Conservation (phyloP, 2,797 vertebrate species). For the Anolis apletophallus region DNA sequence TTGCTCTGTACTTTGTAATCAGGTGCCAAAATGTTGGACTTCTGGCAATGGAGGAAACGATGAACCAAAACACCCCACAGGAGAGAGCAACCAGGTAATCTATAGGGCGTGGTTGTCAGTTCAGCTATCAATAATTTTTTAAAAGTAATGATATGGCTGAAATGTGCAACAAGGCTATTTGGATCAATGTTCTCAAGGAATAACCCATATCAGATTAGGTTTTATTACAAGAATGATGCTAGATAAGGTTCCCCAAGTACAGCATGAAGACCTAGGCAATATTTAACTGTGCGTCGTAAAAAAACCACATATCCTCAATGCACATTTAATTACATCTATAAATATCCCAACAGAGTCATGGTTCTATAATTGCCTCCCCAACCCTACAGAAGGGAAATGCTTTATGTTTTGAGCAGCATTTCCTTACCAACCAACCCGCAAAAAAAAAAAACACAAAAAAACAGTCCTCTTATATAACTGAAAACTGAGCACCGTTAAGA, state of each 20-base stretch:
- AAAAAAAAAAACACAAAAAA: no score
- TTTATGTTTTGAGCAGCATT: not conserved
- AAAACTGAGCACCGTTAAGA: no score
- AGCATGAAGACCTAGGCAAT: not conserved
- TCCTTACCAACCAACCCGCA: not conserved
- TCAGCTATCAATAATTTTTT: not conserved
- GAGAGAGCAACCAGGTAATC: not conserved
- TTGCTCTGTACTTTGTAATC: no score
- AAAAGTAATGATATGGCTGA: not conserved
- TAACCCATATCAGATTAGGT: not conserved
- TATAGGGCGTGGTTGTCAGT: not conserved
- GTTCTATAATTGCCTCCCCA: not conserved
- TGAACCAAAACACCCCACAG: not conserved
- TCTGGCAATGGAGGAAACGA: not conserved
- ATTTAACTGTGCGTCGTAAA: constrained; percentile 1
- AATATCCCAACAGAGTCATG: not conserved
- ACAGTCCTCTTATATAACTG: no score
- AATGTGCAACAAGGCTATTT: not conserved
- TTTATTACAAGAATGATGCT: constrained; percentile 8
- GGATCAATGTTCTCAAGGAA: not conserved
- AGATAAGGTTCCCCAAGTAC: not conserved
- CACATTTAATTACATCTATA: not conserved
- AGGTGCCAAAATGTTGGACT: not conserved
- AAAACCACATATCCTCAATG: not conserved
- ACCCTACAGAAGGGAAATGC: not conserved